These are phyloP conservation scores for Saxidomus purpurata DNA, from an alignment of 1,140 invertebrate species.

Conservation along the genomic window DNA sequence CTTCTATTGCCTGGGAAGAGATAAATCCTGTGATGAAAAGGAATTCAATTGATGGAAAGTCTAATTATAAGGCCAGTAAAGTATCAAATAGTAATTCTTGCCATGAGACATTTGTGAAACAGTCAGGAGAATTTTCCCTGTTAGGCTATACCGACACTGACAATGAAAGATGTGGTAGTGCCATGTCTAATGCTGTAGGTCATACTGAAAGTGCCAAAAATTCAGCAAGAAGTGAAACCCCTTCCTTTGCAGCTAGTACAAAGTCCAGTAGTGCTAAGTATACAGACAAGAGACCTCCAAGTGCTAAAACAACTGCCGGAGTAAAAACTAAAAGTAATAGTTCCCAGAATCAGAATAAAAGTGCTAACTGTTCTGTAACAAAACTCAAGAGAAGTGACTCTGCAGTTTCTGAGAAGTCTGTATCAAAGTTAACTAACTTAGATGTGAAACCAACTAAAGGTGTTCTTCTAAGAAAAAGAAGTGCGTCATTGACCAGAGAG, in stretches of 20 bases:
- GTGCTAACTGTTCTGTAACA: neutral
- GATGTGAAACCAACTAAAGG: conserved; percentile 61
- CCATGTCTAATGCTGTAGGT: conserved; percentile 46
- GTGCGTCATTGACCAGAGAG: conserved; percentile 49
- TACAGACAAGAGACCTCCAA: conserved; percentile 59
- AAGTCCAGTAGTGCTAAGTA: conserved; percentile 61
- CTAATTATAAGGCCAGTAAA: conserved; percentile 46
- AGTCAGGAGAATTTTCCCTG: neutral
- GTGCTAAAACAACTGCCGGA: conserved; percentile 30
- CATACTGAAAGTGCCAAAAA: neutral
- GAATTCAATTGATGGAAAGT: neutral
- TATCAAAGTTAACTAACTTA: conserved; percentile 30
- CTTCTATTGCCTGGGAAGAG: conserved; percentile 21
- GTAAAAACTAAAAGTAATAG: conserved; percentile 4
- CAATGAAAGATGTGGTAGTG: conserved; percentile 35
- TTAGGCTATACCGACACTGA: neutral
- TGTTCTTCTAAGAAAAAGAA: conserved; percentile 58
- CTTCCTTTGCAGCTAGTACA: conserved; percentile 59
- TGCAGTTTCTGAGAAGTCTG: conserved; percentile 24
- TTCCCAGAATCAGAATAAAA: conserved; percentile 29
- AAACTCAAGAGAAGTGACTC: conserved; percentile 53
- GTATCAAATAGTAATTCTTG: conserved; percentile 16
- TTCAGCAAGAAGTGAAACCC: conserved; percentile 33
- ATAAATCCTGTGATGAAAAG: neutral
- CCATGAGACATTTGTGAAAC: conserved; percentile 7